Conservation (phyloP, 2,888 invertebrate genomes). For the Eumacrocentrus americanus region DNA sequence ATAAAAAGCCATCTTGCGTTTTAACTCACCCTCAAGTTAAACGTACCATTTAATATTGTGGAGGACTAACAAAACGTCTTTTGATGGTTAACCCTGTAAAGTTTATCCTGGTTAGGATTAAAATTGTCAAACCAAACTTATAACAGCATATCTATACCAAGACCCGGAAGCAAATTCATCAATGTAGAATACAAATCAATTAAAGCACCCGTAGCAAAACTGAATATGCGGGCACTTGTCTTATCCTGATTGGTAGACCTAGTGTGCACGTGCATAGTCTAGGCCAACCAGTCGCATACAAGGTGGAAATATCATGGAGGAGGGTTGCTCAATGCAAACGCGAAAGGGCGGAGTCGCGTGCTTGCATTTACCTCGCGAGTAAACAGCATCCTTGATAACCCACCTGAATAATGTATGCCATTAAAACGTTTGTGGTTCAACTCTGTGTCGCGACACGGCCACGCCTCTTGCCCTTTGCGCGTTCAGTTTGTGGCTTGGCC, state of each 20-base stretch:
- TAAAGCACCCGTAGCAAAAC: neutral
- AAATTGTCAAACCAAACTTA: no score
- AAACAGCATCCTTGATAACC: slow-evolving; percentile 52
- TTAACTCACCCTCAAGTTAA: slow-evolving; percentile 50
- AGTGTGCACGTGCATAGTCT: no score
- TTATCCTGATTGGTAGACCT: neutral
- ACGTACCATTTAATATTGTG: slow-evolving; percentile 56
- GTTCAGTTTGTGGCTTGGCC: slow-evolving; percentile 13
- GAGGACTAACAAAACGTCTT: no score
- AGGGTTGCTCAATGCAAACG: slow-evolving; percentile 21
- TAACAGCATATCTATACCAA: no score
- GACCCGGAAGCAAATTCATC: neutral
- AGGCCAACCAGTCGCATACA: no score
- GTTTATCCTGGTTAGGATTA: no score
- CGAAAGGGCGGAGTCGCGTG: slow-evolving; percentile 54
- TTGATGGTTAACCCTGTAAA: no score
- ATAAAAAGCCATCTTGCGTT: slow-evolving; percentile 61
- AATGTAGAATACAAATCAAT: neutral
- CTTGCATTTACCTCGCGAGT: slow-evolving; percentile 53
- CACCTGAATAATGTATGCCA: slow-evolving; percentile 58
- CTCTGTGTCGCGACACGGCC: slow-evolving; percentile 22
- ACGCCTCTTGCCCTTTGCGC: slow-evolving; percentile 20
- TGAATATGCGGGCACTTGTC: neutral
- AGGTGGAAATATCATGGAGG: slow-evolving; percentile 45
- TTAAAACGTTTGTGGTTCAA: slow-evolving; percentile 43